Evolutionary conservation across 2,888 invertebrate species (phyloP).

Genomic region (Tetranychus piercei): DNA sequence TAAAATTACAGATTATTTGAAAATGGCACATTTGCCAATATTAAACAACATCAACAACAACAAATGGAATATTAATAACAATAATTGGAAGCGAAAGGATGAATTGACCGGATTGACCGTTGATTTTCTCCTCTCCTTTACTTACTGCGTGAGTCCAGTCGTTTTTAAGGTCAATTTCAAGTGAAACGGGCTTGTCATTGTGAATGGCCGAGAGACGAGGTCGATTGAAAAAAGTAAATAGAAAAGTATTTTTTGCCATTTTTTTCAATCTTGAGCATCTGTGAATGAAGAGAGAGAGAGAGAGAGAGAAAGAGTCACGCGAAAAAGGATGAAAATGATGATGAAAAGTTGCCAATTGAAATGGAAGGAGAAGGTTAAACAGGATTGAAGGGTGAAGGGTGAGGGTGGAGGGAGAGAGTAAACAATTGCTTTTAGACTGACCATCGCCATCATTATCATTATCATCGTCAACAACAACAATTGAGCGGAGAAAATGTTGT

Average conservation of each 20-base stretch:
- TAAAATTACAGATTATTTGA: background rate
- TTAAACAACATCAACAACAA: background rate
- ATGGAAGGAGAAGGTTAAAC: background rate
- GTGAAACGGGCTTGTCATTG: background rate
- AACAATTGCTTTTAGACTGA: background rate
- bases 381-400: background rate
- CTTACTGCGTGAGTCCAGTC: background rate
- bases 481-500: background rate
- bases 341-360: background rate
- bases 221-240: background rate
- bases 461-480: background rate
- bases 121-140: background rate
- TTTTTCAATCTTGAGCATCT: background rate
- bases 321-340: background rate
- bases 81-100: background rate
- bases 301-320: background rate
- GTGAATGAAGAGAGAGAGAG: background rate
- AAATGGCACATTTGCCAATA: background rate
- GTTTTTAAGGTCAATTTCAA: conserved; percentile 1
- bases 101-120: background rate
- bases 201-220: background rate
- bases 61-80: background rate
- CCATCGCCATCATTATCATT: background rate
- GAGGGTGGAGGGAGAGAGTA: background rate
- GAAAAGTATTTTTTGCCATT: background rate